phyloP scores from a whole-genome alignment of 2,888 invertebrate genomes.

The Chrysina gloriosa region DNA sequence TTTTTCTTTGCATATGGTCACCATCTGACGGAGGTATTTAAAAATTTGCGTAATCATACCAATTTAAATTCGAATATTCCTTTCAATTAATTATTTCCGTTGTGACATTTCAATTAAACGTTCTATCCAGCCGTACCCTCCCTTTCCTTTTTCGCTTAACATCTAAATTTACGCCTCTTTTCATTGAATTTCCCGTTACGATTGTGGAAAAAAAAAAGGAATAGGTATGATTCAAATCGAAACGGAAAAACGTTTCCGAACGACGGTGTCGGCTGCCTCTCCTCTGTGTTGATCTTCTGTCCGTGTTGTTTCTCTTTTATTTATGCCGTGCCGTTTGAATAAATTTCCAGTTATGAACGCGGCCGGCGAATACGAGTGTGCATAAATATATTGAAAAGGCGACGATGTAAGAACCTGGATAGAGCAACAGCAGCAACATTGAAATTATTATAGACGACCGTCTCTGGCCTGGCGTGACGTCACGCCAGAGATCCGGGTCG shows the following conservation, averaged over 20 bases:
- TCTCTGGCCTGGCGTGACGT: slow-evolving; percentile 50
- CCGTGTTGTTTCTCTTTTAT: not conserved
- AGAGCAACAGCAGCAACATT: slow-evolving; percentile 15
- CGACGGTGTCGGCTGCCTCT: not conserved
- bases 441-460: slow-evolving; percentile 32
- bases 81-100: not conserved
- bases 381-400: not conserved
- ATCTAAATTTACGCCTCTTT: not conserved
- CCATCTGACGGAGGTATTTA: not conserved
- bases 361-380: not conserved
- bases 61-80: not conserved
- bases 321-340: not conserved
- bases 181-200: not conserved
- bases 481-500: slow-evolving; percentile 53
- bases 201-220: not conserved
- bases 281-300: not conserved
- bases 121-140: not conserved
- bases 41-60: not conserved
- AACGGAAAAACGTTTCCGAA: not conserved
- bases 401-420: not conserved
- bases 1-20: not conserved
- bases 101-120: not conserved
- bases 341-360: slow-evolving; percentile 6
- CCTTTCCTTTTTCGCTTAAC: not conserved
- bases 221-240: not conserved